Conservation (phyloP, 2,797 vertebrate genomes). For the Synaphobranchus kaupii region DNA sequence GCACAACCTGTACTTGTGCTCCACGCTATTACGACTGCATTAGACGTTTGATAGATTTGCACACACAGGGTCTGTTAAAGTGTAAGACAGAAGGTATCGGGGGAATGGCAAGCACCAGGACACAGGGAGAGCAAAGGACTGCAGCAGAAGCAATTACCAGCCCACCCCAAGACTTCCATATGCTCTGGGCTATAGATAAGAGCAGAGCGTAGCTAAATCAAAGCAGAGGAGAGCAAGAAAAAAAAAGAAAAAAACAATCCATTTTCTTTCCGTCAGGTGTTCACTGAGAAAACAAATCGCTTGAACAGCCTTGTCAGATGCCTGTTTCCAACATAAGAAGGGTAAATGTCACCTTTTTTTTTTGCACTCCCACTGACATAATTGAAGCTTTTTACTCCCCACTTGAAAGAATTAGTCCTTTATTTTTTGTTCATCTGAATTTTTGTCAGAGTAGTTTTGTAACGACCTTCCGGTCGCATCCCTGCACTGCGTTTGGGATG, state of each 20-base stretch:
- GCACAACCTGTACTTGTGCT: background rate
- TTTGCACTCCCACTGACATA: background rate
- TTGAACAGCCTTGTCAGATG: background rate
- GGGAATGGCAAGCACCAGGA: background rate
- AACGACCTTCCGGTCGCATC: background rate
- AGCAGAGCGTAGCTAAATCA: background rate
- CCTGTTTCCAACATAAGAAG: background rate
- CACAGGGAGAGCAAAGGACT: background rate
- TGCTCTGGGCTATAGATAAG: background rate
- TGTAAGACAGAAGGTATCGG: background rate
- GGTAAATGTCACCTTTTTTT: slow-evolving; percentile 3
- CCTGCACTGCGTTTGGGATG: background rate
- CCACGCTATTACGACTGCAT: background rate
- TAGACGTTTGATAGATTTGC: background rate
- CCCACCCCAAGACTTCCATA: background rate
- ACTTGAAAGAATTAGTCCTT: slow-evolving; percentile 5
- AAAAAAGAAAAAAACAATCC: background rate
- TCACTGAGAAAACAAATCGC: background rate
- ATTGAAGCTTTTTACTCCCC: slow-evolving; percentile 4
- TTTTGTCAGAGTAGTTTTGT: background rate
- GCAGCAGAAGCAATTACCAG: background rate
- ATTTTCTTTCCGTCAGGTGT: slow-evolving; percentile 9
- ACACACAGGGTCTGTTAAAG: background rate
- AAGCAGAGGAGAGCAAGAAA: background rate
- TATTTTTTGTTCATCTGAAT: background rate